Evolutionary conservation across 2,888 invertebrate genomes (phyloP), one percentile per base, ranked within the genome.

Genomic region (Caenorhabditis sp.): DNA sequence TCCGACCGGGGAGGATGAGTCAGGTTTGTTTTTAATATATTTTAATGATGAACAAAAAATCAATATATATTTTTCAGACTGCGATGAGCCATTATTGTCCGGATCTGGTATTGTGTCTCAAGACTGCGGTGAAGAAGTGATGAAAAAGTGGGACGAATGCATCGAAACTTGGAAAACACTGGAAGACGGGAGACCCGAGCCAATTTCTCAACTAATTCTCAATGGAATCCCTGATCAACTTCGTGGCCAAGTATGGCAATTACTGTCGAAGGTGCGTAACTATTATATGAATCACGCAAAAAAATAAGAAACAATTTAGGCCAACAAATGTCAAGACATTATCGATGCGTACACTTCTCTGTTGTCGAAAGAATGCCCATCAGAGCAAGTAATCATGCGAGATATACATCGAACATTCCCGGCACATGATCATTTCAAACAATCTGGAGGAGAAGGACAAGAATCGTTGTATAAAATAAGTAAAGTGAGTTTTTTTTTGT

Each of bases 401-500:
- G 99, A 99, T 89, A 96, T 99, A 78, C 95, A 96, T 80, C 92
- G 99, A 82, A 99, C 99, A 38, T 99, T 97, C 90, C 97, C 99
- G 12, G 99, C 97, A 38, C 97, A 99, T 89, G 95, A 97, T 88
- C 95, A 93, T 90, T 99, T 99, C 90, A 94, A 94, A 70, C 65
- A 67, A 20, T 95, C 96, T 56, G 97, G 96, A 12, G 88, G 88
- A 7, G 90, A 93, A 61, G 97, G 99, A 0, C 99, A 99, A 90
- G 97, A 97, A 90, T 93, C 95, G 17, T 90, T 99, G 63, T 94
- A 95, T 88, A 93, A 95, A 87, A 93, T 99, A 87, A 95, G 95
- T 88, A 94, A 91, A 63, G 43, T 43, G 43, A 14, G 43, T 2
- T 43, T 43, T 43, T 43, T 17, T 43, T 43, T 10, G 36, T 36